A percentile compares a stretch with the other conserved stretches of the same genome.
These are phyloP conservation scores for Achroia grisella DNA, from an alignment of 1,140 invertebrate genomes.

Conservation along the genomic window DNA sequence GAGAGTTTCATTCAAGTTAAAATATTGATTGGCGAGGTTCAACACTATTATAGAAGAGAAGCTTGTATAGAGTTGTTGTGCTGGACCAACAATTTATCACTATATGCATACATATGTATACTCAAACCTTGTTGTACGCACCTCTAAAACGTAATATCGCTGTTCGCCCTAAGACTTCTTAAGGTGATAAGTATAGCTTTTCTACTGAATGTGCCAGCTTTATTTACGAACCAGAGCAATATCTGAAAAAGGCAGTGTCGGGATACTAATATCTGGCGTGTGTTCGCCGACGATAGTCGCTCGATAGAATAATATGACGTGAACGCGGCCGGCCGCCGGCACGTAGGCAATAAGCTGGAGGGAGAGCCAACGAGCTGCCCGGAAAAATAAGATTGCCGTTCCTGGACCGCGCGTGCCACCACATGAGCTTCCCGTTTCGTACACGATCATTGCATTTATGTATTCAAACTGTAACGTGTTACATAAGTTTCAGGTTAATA, in stretches of 20 bases:
- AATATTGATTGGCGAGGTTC: too few species aligned
- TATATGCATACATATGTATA: too few species aligned
- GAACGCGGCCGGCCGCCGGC: slow-evolving; percentile 42
- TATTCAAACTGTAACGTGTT: too few species aligned
- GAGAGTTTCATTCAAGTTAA: too few species aligned
- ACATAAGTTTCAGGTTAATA: not conserved
- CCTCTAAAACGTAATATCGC: too few species aligned
- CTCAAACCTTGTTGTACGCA: too few species aligned
- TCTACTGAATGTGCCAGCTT: slow-evolving; percentile 30
- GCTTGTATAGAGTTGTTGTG: too few species aligned
- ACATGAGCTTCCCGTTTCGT: slow-evolving; percentile 4
- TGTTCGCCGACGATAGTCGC: slow-evolving; percentile 58
- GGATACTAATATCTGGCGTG: slow-evolving; percentile 63
- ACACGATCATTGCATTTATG: too few species aligned
- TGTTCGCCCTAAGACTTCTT: slow-evolving; percentile 22
- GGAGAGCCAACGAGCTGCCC: slow-evolving; percentile 44
- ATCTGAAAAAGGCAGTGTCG: slow-evolving; percentile 59
- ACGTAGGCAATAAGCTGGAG: slow-evolving; percentile 68
- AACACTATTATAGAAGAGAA: too few species aligned
- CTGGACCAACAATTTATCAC: too few species aligned
- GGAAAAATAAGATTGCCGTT: slow-evolving; percentile 61
- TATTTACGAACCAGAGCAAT: slow-evolving; percentile 62
- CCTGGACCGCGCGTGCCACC: slow-evolving; percentile 17
- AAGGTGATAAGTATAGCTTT: slow-evolving; percentile 36
- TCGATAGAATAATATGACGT: slow-evolving; percentile 69